Evolutionary conservation across 2,888 invertebrate genomes (phyloP).

Genomic region (Cantharis rustica): DNA sequence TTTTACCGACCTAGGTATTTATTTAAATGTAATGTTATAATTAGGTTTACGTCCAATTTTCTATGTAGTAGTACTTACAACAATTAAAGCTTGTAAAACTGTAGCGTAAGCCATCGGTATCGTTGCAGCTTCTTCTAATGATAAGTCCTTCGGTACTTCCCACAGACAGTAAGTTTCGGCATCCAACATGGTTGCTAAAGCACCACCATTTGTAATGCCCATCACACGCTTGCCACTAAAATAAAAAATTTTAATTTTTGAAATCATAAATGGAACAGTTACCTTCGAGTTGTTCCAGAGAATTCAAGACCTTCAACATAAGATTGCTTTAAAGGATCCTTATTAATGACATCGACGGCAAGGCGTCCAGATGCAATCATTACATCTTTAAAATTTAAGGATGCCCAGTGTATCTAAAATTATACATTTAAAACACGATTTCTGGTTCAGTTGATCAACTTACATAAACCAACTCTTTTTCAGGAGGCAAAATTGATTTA

Average conservation of each 20-base stretch:
- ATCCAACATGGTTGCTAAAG: conserved; percentile 61
- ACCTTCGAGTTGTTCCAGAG: conserved; percentile 56
- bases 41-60: too few species aligned
- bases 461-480: conserved; percentile 29
- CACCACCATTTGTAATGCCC: conserved; percentile 58
- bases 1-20: conserved; percentile 33
- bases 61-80: conserved; percentile 32
- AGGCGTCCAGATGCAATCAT: conserved; percentile 93
- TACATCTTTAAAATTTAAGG: conserved; percentile 93
- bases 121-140: conserved; percentile 63
- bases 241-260: conserved; percentile 66
- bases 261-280: not conserved
- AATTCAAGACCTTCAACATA: conserved; percentile 73
- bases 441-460: too few species aligned
- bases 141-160: conserved; percentile 61
- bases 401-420: conserved; percentile 73
- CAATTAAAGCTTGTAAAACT: conserved; percentile 39
- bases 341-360: conserved; percentile 77
- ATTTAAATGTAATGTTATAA: not conserved
- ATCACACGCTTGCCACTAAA: conserved; percentile 55
- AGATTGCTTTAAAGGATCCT: conserved; percentile 65
- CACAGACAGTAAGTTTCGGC: conserved; percentile 57
- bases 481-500: not conserved
- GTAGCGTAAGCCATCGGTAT: conserved; percentile 67
- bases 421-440: conserved; percentile 42